A percentile compares a stretch with the other conserved stretches of the same genome.
phyloP scores from a whole-genome alignment of 1,140 invertebrate species.

The Conus betulinus region DNA sequence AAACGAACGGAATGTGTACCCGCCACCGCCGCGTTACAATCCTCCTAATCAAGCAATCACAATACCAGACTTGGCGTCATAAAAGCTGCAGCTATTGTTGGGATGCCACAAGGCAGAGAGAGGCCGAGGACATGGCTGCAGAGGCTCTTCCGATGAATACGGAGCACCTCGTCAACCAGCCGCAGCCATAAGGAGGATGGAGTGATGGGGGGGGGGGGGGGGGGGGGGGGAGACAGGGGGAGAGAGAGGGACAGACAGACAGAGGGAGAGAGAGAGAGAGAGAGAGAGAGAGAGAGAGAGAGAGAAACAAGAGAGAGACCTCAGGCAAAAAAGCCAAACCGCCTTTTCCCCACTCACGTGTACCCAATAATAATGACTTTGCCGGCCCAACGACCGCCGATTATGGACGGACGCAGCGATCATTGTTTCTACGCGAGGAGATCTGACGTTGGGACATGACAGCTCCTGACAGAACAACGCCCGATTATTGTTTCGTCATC shows the following conservation, averaged over 20 bases:
- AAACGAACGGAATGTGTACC: no score
- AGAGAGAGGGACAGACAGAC: not conserved
- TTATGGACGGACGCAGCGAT: no score
- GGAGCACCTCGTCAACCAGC: not conserved
- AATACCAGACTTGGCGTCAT: no score
- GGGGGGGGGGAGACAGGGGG: not conserved
- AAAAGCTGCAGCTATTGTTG: no score
- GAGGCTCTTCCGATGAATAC: not conserved
- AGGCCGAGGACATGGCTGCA: no score
- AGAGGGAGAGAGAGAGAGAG: not conserved
- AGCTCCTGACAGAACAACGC: not conserved
- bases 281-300: constrained; percentile 6
- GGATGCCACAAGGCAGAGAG: no score
- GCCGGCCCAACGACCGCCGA: no score
- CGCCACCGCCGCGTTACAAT: no score
- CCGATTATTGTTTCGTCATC: not conserved
- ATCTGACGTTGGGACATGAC: not conserved
- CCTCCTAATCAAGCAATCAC: no score
- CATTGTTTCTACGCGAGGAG: no score
- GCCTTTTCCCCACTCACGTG: no score
- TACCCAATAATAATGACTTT: no score
- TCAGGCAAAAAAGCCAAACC: not conserved
- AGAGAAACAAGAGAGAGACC: not conserved
- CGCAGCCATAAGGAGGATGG: not conserved
- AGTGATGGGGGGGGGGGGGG: not conserved